Base-by-base conservation (phyloP, 1,140 invertebrate species). In the Pemphigus obesinymphae region DNA sequence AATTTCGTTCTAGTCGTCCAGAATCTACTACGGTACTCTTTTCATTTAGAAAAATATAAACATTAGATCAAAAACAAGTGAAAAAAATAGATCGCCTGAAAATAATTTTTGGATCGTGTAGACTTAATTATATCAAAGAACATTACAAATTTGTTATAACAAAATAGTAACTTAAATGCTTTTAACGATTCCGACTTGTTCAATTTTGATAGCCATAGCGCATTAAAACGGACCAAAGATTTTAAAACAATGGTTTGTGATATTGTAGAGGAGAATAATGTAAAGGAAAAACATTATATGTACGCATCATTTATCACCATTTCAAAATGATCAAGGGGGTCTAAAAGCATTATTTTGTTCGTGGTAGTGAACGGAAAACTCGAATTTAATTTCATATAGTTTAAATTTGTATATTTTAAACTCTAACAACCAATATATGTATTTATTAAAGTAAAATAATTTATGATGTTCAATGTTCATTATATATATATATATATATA, bases 321-420 rank as follows among this genome's bases (percentile, higher is more conserved):
- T 26, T 70, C 8, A 26, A 5, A 37, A 66, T 66, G 34, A 37
- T 40, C 3, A n/a, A n/a, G n/a, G 15, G 31, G 34, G 66, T 43
- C 40, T 70, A 70, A 70, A 45, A 70, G 40, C 66, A 70, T 70
- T 70, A n/a, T 45, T 70, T 70, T 70, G 40, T 70, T 70, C 40
- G 45, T 5, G 15, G 37, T 7, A 40, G n/a, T 11, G 11, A 43
- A n/a, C 7, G 11, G 20, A n/a, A 43, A 70, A 70, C 37, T 45
- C 23, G 23, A 23, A 17, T 70, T 70, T 43, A 70, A 70, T 43
- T 70, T 70, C n/a, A 29, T 70, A n/a, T n/a, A 17, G 2, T 17
- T 6, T 3, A 0, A 45, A 13, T 26, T 26, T 45, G 3, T n/a
- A 40, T 5, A 34, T 26, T 43, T 43, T 15, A 23, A 23, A 26